Evolutionary conservation across 2,113 vertebrate species (phyloP).

Genomic region (Condylura cristata): DNA sequence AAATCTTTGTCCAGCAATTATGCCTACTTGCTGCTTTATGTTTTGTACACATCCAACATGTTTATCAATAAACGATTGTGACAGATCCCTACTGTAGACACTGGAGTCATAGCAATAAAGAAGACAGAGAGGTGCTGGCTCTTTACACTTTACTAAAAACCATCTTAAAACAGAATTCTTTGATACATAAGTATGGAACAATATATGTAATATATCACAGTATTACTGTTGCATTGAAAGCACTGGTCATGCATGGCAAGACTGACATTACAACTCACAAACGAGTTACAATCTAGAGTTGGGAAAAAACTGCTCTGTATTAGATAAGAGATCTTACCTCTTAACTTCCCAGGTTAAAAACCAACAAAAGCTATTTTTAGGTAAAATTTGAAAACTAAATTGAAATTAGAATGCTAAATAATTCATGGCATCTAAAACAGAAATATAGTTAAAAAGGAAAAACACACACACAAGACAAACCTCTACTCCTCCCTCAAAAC

Average conservation of each 20-base stretch:
- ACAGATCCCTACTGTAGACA: background rate
- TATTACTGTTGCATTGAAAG: background rate
- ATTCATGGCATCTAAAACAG: background rate
- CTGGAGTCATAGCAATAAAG: background rate
- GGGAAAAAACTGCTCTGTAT: background rate
- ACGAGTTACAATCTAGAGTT: background rate
- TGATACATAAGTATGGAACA: background rate
- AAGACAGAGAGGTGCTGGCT: background rate
- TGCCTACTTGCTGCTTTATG: background rate
- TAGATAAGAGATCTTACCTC: background rate
- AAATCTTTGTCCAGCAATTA: slow-evolving; percentile 1
- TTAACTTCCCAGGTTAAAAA: background rate
- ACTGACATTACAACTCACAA: background rate
- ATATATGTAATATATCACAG: background rate
- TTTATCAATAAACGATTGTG: background rate
- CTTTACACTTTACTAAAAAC: background rate
- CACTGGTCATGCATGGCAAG: background rate
- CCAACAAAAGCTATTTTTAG: background rate
- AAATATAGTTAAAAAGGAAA: background rate
- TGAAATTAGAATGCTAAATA: slow-evolving; percentile 20
- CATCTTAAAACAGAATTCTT: background rate
- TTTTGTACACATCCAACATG: background rate
- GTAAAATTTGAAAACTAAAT: background rate
- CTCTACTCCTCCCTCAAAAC: background rate
- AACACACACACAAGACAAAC: background rate